phyloP scores from a whole-genome alignment of 2,797 vertebrate species.

The Meda fulgida region DNA sequence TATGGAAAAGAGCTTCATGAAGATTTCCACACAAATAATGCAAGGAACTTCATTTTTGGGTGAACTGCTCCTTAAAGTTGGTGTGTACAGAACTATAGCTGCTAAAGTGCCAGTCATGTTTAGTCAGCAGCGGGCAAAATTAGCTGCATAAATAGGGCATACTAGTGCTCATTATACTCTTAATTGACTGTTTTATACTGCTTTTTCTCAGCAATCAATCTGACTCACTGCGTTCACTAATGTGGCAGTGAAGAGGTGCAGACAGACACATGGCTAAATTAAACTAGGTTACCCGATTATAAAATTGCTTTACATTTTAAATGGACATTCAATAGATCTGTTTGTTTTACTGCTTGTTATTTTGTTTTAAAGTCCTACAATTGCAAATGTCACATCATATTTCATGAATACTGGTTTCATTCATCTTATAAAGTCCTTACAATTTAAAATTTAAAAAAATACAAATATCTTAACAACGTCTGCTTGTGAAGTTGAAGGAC shows the following conservation, averaged over 20 bases:
- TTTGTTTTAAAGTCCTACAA: not conserved
- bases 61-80: not conserved
- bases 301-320: not conserved
- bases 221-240: constrained; percentile 1
- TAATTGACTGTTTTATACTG: not conserved
- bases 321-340: not conserved
- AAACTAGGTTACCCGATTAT: not conserved
- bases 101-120: not conserved
- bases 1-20: not conserved
- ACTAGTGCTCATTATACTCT: constrained; percentile 1
- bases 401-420: not conserved
- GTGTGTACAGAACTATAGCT: not conserved
- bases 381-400: not conserved
- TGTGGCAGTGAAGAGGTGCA: constrained; percentile 7
- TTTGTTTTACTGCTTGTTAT: not conserved
- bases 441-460: not conserved
- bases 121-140: not conserved
- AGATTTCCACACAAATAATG: not conserved
- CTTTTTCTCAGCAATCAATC: not conserved
- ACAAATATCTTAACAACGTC: not conserved
- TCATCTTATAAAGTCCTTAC: not conserved
- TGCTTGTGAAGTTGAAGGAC: not conserved
- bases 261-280: not conserved
- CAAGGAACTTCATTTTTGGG: not conserved
- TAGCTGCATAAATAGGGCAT: not conserved